phyloP scores from a whole-genome alignment of 2,113 vertebrate species.

The Caloenas nicobarica region DNA sequence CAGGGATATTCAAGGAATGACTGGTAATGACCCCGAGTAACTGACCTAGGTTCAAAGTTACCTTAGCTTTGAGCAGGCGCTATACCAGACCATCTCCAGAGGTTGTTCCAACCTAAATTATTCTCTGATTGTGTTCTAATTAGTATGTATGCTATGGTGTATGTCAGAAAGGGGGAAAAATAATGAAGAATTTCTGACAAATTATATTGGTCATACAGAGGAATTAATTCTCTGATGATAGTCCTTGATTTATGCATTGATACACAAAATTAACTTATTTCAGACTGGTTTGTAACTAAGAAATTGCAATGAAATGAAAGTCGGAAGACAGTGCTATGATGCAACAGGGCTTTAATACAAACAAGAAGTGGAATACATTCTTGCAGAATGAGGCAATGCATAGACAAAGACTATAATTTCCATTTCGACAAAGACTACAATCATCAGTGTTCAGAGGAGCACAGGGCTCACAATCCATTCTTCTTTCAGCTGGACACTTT shows the following conservation, averaged over 20 bases:
- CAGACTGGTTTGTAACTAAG: neutral
- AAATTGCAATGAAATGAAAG: neutral
- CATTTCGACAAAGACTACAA: neutral
- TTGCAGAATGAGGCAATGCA: neutral
- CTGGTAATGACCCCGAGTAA: too few species aligned
- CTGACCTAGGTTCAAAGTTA: too few species aligned
- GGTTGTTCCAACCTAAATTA: neutral
- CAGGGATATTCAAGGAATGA: neutral
- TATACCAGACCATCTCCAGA: neutral
- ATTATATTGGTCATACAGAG: neutral
- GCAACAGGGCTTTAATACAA: constrained; percentile 56
- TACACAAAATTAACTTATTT: neutral
- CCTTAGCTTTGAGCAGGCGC: neutral
- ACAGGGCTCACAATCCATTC: neutral
- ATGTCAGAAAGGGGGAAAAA: neutral
- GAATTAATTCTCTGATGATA: neutral
- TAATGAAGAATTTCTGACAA: neutral
- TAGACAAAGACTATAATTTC: neutral
- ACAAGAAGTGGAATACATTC: neutral
- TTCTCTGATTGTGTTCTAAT: neutral
- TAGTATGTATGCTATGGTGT: neutral
- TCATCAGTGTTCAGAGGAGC: neutral
- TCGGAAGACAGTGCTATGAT: neutral
- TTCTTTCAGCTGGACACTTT: neutral
- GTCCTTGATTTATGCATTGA: too few species aligned